Evolutionary conservation across 2,113 vertebrate species (phyloP).

Genomic region (Corynorhinus townsendii): DNA sequence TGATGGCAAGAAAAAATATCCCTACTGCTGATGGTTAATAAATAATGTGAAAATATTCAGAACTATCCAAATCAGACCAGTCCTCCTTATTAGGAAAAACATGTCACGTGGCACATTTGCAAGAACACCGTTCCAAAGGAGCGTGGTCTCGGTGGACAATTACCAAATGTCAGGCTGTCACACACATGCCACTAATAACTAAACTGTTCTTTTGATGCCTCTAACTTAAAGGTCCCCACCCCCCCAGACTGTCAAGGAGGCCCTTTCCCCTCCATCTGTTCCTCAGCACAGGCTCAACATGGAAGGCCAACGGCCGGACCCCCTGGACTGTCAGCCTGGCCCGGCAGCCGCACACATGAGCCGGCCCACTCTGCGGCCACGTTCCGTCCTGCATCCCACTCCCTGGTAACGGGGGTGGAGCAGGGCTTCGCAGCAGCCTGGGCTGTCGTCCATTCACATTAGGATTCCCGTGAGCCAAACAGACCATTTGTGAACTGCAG

Average conservation of each 20-base stretch:
- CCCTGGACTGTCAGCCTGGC: not conserved
- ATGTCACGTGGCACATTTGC: not conserved
- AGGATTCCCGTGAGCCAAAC: not conserved
- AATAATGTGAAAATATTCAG: constrained; percentile 46
- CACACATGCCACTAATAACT: constrained; percentile 25
- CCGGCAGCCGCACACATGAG: not conserved
- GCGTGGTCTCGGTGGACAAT: constrained; percentile 32
- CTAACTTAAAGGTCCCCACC: constrained; percentile 46
- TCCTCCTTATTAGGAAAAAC: not conserved
- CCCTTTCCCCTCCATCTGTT: constrained; percentile 56
- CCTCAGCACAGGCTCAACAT: not conserved
- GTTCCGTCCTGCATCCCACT: not conserved
- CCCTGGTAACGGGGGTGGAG: not conserved
- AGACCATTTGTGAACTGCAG: constrained; percentile 6
- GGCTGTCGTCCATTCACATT: not conserved
- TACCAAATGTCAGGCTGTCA: constrained; percentile 54
- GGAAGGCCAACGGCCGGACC: not conserved
- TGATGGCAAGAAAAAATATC: not conserved
- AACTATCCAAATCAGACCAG: constrained; percentile 34
- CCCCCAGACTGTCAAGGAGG: not conserved
- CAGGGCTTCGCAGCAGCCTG: not conserved
- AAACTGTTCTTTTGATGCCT: constrained; percentile 63
- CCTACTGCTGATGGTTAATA: constrained; percentile 14
- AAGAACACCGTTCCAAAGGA: constrained; percentile 37
- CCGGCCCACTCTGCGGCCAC: not conserved